Evolutionary conservation across 2,888 invertebrate genomes (phyloP).

Genomic region (Ceramica pisi): DNA sequence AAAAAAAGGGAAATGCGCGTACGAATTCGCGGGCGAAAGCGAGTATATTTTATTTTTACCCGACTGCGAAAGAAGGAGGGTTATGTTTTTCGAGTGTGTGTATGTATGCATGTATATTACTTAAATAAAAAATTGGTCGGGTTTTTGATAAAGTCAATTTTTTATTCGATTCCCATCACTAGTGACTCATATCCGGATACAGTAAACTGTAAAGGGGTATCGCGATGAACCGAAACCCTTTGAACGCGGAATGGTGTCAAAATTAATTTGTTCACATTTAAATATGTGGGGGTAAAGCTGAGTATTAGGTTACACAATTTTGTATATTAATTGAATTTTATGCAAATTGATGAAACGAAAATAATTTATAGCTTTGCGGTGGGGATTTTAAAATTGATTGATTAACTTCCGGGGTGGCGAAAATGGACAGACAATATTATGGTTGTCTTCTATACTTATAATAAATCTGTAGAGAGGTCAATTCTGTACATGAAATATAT

Average conservation of each 20-base stretch:
- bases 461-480: no score
- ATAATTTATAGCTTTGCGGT: constrained; percentile 26
- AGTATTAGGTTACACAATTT: constrained; percentile 52
- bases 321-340: constrained; percentile 60
- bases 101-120: no score
- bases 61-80: no score
- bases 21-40: no score
- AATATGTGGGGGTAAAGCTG: constrained; percentile 42
- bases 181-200: constrained; percentile 35
- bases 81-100: no score
- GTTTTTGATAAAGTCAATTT: no score
- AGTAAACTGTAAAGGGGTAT: constrained; percentile 50
- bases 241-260: constrained; percentile 51
- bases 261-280: constrained; percentile 65
- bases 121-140: no score
- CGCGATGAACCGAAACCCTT: constrained; percentile 57
- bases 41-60: no score
- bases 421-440: neutral
- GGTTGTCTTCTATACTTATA: no score
- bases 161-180: constrained; percentile 39
- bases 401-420: constrained; percentile 8
- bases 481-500: no score
- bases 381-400: constrained; percentile 22
- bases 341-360: constrained; percentile 45
- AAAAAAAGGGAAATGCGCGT: no score